A percentile compares a stretch with the other conserved stretches of the same genome.
These are phyloP conservation scores for Hemithea aestivaria DNA, from an alignment of 2,888 invertebrate genomes.

Conservation along the genomic window DNA sequence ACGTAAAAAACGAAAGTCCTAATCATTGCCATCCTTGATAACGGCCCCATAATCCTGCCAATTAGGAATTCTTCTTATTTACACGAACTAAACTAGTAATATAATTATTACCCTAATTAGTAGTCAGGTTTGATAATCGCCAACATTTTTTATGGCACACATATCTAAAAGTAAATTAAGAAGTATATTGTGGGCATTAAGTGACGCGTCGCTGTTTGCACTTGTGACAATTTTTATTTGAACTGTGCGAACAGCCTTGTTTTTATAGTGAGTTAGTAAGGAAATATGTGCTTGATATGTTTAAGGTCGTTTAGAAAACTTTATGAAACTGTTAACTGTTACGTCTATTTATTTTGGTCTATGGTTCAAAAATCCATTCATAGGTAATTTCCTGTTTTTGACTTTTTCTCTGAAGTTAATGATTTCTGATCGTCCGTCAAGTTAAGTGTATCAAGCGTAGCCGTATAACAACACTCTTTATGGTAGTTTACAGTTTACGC, in stretches of 20 bases:
- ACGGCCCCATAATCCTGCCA: constrained; percentile 28
- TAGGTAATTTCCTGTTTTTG: too few relatives aligned
- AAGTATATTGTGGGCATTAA: constrained; percentile 45
- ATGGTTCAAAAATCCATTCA: too few relatives aligned
- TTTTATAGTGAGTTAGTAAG: constrained; percentile 1
- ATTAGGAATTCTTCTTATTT: constrained; percentile 36
- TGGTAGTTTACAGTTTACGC: too few relatives aligned
- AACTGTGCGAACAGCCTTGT: constrained; percentile 13
- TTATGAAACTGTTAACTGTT: too few relatives aligned
- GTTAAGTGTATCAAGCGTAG: too few relatives aligned
- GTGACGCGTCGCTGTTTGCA: constrained; percentile 22
- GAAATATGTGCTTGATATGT: constrained; percentile 3
- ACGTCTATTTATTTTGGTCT: too few relatives aligned
- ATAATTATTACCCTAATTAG: constrained; percentile 36
- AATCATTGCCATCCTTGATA: too few relatives aligned
- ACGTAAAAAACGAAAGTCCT: too few relatives aligned
- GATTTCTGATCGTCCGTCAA: too few relatives aligned
- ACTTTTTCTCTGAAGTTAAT: too few relatives aligned
- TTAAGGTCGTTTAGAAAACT: too few relatives aligned
- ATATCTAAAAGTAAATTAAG: constrained; percentile 44
- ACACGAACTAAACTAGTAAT: constrained; percentile 21
- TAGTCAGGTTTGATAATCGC: constrained; percentile 30
- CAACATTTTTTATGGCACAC: constrained; percentile 23
- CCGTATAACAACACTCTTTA: too few relatives aligned
- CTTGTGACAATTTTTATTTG: constrained; percentile 16